Percentiles rank a stretch among this genome's conserved stretches.
Evolutionary conservation across 92 coral and sea anemone genomes (phyloP).

Genomic region (Metridium senile): DNA sequence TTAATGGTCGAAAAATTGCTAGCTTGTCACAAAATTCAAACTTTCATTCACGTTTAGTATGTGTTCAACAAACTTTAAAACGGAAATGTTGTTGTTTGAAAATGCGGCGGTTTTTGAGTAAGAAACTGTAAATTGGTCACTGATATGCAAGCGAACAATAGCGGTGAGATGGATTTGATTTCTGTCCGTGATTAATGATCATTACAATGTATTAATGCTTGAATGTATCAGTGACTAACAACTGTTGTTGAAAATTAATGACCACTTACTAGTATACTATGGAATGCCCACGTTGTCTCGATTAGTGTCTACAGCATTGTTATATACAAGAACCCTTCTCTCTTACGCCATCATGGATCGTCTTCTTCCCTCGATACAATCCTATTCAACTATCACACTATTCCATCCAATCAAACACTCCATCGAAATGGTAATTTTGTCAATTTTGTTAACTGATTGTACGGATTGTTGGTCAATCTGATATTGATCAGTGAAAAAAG

Average conservation of each 20-base stretch:
- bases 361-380: no score
- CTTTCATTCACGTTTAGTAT: not conserved
- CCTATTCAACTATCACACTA: no score
- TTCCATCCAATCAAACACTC: no score
- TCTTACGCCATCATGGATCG: not conserved
- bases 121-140: not conserved
- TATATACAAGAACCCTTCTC: not conserved
- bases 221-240: conserved; percentile 16
- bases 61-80: not conserved
- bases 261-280: conserved; percentile 7
- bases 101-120: not conserved
- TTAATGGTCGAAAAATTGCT: not conserved
- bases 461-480: no score
- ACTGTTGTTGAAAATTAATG: conserved; percentile 13
- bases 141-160: not conserved
- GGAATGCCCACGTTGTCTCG: conserved; percentile 8
- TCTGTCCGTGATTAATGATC: conserved; percentile 2
- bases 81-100: not conserved
- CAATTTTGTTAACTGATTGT: no score
- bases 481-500: no score
- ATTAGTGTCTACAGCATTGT: not conserved
- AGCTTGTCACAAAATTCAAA: not conserved
- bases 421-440: no score
- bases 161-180: conserved; percentile 1
- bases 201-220: not conserved